Evolutionary conservation across 2,797 vertebrate genomes (phyloP), one percentile per base, ranked within the genome.

Genomic region (Lepus townsendii): DNA sequence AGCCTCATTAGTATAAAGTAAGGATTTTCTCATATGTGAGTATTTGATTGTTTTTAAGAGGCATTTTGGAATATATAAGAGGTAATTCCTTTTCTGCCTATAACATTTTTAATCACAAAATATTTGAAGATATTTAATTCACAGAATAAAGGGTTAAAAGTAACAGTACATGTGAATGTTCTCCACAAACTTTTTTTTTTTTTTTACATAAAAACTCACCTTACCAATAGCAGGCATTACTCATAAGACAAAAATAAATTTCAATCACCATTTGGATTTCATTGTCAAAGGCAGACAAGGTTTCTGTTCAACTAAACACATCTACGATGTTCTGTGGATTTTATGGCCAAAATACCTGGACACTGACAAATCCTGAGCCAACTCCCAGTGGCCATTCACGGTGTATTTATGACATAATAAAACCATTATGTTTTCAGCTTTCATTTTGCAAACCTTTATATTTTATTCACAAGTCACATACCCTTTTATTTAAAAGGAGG

Each of bases 371-470:
- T 94, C 82, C 75, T 89, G 65, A 93, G 91, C 82, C 86, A 98
- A 97, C 97, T 97, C 97, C 88, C 92, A 97, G 0, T 87, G 93
- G 91, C 83, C 88, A 86, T 95, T 96, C 92, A 96, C 78, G 87
- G 72, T 96, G 24, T 90, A 97, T 97, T 98, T 98, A 96, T 96
- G 80, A 96, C 95, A 98, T 96, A 97, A 97, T 97, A 96, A 98
- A 98, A 96, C 87, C 89, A 97, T 97, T 97, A 96, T 87, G 88
- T 98, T 98, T 98, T 97, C 92, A 97, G 93, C 62, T 97, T 98
- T 97, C 83, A 93, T 98, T 97, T 97, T 98, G 93, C 96, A 97
- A 98, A 91, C 88, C 30, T 98, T 97, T 98, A 94, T 92, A 98
- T 98, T 96, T 98, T 96, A 97, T 84, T 94, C 69, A 83, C 35